Evolutionary conservation across 1,140 invertebrate genomes (phyloP).

Genomic region (Drosophila setifemur): DNA sequence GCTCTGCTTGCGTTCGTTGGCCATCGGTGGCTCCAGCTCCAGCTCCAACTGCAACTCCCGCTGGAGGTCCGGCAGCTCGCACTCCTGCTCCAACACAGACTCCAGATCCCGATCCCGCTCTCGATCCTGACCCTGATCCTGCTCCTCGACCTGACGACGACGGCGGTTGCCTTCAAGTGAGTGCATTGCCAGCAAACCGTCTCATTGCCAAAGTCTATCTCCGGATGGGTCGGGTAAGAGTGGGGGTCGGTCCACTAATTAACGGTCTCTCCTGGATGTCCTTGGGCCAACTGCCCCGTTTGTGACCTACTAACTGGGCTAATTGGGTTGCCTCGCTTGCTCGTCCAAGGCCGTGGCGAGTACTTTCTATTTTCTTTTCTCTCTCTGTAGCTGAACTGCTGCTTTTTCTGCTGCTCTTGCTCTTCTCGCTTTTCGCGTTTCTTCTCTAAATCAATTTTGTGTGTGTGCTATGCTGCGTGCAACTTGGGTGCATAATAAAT

Average conservation of each 20-base stretch:
- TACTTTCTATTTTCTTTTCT: slow-evolving; percentile 65
- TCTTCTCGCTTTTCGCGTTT: not conserved
- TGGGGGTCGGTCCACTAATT: slow-evolving; percentile 3
- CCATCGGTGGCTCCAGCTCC: slow-evolving; percentile 47
- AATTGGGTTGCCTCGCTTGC: slow-evolving; percentile 44
- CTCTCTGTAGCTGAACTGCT: slow-evolving; percentile 8
- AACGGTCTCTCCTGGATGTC: slow-evolving; percentile 40
- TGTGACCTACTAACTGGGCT: slow-evolving; percentile 46
- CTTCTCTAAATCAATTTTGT: slow-evolving; percentile 55
- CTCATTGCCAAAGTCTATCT: slow-evolving; percentile 54
- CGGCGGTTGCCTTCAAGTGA: slow-evolving; percentile 69
- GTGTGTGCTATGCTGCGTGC: slow-evolving; percentile 17
- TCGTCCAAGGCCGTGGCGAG: slow-evolving; percentile 50
- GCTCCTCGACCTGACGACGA: slow-evolving; percentile 46
- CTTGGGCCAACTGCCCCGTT: slow-evolving; percentile 45
- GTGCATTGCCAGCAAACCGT: slow-evolving; percentile 65
- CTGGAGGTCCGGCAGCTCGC: slow-evolving; percentile 8
- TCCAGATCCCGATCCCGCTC: slow-evolving; percentile 11
- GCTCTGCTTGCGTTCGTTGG: slow-evolving; percentile 64
- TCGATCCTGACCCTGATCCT: not conserved
- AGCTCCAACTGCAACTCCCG: slow-evolving; percentile 2
- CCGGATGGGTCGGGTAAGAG: not conserved
- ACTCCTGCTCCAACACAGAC: slow-evolving; percentile 6
- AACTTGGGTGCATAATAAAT: slow-evolving; percentile 32
- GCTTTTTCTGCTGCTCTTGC: slow-evolving; percentile 26